phyloP scores from a whole-genome alignment of 2,888 invertebrate genomes.

The Alloscopus bannaensis region DNA sequence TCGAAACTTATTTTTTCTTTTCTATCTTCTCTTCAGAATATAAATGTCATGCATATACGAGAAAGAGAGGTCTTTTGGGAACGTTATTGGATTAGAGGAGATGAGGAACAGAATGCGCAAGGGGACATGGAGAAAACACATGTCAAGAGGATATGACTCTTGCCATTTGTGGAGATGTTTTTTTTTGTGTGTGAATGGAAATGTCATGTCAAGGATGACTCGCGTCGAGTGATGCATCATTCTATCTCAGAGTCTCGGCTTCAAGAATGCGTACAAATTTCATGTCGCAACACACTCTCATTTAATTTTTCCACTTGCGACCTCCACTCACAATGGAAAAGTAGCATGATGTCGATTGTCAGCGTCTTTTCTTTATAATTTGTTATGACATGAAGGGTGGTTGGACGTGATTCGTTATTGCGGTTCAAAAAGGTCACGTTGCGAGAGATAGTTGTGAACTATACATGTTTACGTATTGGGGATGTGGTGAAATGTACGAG shows the following conservation, averaged over 20 bases:
- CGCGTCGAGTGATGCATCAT: not conserved
- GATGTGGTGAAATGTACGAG: no score
- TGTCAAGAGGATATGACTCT: constrained; percentile 6
- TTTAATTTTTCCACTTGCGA: constrained; percentile 10
- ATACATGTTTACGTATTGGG: no score
- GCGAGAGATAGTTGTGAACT: no score
- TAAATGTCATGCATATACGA: not conserved
- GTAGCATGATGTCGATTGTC: no score
- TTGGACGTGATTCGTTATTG: no score
- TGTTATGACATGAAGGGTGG: no score
- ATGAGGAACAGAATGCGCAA: not conserved
- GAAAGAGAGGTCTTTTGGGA: not conserved
- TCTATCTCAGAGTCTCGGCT: not conserved
- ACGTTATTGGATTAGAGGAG: not conserved
- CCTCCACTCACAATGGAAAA: constrained; percentile 5
- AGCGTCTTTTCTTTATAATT: no score
- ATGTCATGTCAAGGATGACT: constrained; percentile 37
- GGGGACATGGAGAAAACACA: constrained; percentile 1
- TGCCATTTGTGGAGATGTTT: not conserved
- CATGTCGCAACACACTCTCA: not conserved
- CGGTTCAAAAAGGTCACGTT: no score
- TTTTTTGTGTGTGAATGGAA: constrained; percentile 31
- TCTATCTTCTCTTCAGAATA: not conserved
- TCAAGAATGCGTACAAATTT: constrained; percentile 1
- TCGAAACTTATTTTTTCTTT: not conserved